Evolutionary conservation across 2,888 invertebrate genomes (phyloP), one percentile per base, ranked within the genome.

Genomic region (Myopa testacea): DNA sequence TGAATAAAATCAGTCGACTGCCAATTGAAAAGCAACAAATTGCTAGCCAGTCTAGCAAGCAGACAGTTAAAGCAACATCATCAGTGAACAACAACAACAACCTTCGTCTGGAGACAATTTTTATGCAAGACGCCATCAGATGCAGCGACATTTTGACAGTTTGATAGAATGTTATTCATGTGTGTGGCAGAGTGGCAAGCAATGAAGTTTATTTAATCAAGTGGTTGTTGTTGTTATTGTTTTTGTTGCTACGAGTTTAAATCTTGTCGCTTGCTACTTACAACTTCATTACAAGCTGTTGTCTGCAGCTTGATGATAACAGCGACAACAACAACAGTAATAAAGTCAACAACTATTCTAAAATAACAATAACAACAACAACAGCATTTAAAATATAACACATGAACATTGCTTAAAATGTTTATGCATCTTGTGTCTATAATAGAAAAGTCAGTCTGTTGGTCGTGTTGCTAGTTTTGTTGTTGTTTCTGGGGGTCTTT

Each of bases 81-180:
- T 5, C 65, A 38, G 65, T 38, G 8, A 65, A 38, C 26, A 68
- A 40, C 75, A 8, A 60, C 60, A 16, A 63, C 65, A 34, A 14
- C 10, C 16, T 55, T 34, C 65, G 65, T 14, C 14, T 65, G 58
- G 10, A 67, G 55, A 67, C 69, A 60, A 68, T 75, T 75, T 75
- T 45, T 60, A 75, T 69, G 75, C 75, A 60, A 69, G 75, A 60
- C 75, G 75, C 60, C 68, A 69, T 38, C 75, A 67, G 38, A n/a
- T 26, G 19, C 40, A 62, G 26, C 26, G 76, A 78, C 78, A 78
- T 80, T 78, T 78, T 78, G 79, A 80, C 80, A 80, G 77, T 72
- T 72, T 79, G 79, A 80, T 79, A 80, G 79, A 80, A 75, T 79
- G 79, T 68, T 79, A 69, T 63, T 62, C 70, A 74, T 77, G 45